Evolutionary conservation across 2,113 vertebrate species (phyloP), one percentile per base, ranked within the genome.

Genomic region (Gymnobelideus leadbeateri): DNA sequence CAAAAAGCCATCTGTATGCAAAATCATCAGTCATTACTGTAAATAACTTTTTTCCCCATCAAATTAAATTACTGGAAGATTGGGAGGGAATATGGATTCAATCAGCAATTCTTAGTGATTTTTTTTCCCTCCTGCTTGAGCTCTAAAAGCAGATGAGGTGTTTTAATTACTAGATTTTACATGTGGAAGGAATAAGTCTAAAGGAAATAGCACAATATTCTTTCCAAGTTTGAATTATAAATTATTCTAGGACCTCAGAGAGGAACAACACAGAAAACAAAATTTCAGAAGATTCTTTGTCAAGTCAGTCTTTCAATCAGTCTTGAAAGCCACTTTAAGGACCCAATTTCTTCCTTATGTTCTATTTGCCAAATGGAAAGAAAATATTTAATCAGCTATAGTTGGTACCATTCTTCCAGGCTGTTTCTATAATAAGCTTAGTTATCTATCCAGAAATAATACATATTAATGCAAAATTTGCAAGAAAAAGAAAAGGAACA

Each of bases 161-260:
- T 98, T 98, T 99, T 98, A 99, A 98, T 98, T 98, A 98, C 98
- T 98, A 97, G 61, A 92, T 98, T 98, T 98, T 98, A 98, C 98
- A 99, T 99, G 98, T 99, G 98, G 98, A 99, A 98, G 97, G 96
- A 98, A 99, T 99, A 99, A 98, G 91, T 98, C 97, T 98, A 96
- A 98, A 98, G 98, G 98, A 99, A 99, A 98, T 98, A 98, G 98
- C 96, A 98, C 53, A 98, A 97, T 98, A 98, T 98, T 98, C 97
- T 96, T 98, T 98, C 98, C 98, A 99, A 98, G 98, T 98, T 98
- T 98, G 98, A 99, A 98, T 98, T 98, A 98, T 98, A 98, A 98
- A 98, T 98, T 98, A 98, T 97, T 96, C 97, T 91, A 97, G 96
- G 97, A 97, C 98, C 96, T 97, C 97, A 89, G 98, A 98, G 98